A percentile compares a stretch with the other conserved stretches of the same genome.
phyloP scores from a whole-genome alignment of 1,140 invertebrate genomes.

The Apolygus lucorum region DNA sequence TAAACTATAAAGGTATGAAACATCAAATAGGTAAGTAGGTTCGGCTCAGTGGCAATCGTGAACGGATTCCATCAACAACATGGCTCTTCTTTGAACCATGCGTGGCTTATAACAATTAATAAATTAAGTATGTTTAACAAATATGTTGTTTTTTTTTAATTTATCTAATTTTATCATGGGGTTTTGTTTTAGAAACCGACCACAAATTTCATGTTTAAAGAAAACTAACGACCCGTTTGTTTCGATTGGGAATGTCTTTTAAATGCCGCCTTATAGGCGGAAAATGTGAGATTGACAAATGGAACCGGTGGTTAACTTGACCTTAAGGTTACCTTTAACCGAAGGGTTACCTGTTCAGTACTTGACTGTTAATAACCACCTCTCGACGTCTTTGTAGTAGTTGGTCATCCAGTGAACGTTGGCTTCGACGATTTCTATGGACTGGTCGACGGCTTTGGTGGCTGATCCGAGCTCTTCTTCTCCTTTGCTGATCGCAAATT shows the following conservation, averaged over 20 bases:
- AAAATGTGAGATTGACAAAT: background rate
- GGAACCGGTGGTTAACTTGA: too few species aligned
- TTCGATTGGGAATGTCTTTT: background rate
- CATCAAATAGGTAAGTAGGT: too few species aligned
- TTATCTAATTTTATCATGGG: too few species aligned
- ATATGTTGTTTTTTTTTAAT: too few species aligned
- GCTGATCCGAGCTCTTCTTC: conserved; percentile 52
- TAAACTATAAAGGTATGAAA: too few species aligned
- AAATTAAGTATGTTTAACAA: too few species aligned
- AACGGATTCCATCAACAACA: too few species aligned
- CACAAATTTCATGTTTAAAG: background rate
- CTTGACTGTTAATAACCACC: conserved; percentile 49
- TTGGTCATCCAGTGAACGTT: conserved; percentile 72
- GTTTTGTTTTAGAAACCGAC: too few species aligned
- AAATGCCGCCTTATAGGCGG: background rate
- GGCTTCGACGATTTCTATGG: conserved; percentile 63
- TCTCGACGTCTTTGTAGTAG: conserved; percentile 60
- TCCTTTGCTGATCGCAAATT: conserved; percentile 49
- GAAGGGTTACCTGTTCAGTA: background rate
- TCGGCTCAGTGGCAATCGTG: too few species aligned
- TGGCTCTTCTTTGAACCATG: too few species aligned
- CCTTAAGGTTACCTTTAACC: too few species aligned
- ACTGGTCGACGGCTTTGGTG: conserved; percentile 59
- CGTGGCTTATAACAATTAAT: too few species aligned
- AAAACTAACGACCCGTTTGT: background rate